Percentiles rank a stretch among this genome's conserved stretches.
Conservation (phyloP, 1,140 invertebrate species). For the Drosophila insularis region DNA sequence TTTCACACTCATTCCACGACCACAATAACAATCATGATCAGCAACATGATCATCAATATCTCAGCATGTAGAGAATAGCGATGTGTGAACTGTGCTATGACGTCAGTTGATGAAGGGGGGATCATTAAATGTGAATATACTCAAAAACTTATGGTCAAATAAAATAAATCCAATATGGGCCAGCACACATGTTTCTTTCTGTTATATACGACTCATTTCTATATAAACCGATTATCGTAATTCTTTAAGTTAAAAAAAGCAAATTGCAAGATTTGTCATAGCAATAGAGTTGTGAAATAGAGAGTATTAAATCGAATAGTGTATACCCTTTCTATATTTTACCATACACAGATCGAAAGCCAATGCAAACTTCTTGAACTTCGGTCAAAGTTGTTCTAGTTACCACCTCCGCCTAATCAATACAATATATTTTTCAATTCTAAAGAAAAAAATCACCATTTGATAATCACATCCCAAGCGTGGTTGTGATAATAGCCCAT, state of each 20-base stretch:
- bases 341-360: neutral
- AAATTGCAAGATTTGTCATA: too few relatives aligned
- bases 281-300: too few relatives aligned
- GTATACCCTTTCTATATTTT: neutral
- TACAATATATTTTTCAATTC: conserved; percentile 18
- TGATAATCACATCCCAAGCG: conserved; percentile 5
- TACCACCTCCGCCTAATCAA: neutral
- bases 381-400: too few relatives aligned
- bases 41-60: neutral
- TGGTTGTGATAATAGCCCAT: conserved; percentile 12
- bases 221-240: too few relatives aligned
- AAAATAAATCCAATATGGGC: too few relatives aligned
- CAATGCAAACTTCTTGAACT: too few relatives aligned
- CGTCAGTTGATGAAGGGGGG: neutral
- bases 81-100: neutral
- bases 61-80: neutral
- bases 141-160: neutral
- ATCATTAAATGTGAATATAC: neutral
- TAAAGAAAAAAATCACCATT: conserved; percentile 40
- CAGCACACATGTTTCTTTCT: too few relatives aligned
- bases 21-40: neutral
- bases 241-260: too few relatives aligned
- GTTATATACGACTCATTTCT: too few relatives aligned
- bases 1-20: conserved; percentile 1
- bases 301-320: neutral